Base-by-base conservation (phyloP, 2,888 invertebrate genomes). In the Aporophyla lueneburgensis region DNA sequence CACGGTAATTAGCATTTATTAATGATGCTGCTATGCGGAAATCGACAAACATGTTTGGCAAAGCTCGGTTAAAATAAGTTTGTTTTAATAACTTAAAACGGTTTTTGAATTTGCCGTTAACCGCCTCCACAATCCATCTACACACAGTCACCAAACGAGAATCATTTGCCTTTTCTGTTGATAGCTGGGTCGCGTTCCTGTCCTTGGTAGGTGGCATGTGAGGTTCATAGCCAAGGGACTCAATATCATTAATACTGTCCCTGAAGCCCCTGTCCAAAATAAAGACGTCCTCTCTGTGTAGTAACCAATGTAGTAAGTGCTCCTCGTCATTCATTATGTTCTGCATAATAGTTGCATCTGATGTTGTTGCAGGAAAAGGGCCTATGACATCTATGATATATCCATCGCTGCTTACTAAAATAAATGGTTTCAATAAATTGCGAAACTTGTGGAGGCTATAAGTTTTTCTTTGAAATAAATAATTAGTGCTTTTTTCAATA, bases 21-120 rank as follows among this genome's bases (percentile, higher is more conserved):
- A 40, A 40, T 0, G 40, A 40, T 40, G 40, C 40, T 40, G 40
- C 40, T 40, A 40, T 66, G 51, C 51, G 72, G 65, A 72, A 73
- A 73, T 73, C 73, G 24, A 43, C 51, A 67, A 74, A 74, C 67
- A 67, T 74, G 43, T 74, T 74, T 59, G 67, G 69, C 21, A 74
- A 74, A 14, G 74, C 62, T 54, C 69, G 58, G 27, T 69, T 69
- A 46, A 69, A 69, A 58, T 58, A 69, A 7, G 56, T 69, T 16
- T 69, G 69, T 69, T 69, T 69, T 43, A 58, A 58, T 58, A 69
- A 4, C 9, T 69, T 69, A 4, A 69, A 69, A 5, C 68, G 7
- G 56, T 69, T 69, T 69, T 69, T 69, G 68, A 69, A 69, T 40
- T 69, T 69, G 46, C 56, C 33, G 3, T 33, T 33, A 1, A 33